Percentiles rank a stretch among this genome's conserved stretches.
phyloP scores from a whole-genome alignment of 92 coral and sea anemone species.

The Plumapathes pennacea region DNA sequence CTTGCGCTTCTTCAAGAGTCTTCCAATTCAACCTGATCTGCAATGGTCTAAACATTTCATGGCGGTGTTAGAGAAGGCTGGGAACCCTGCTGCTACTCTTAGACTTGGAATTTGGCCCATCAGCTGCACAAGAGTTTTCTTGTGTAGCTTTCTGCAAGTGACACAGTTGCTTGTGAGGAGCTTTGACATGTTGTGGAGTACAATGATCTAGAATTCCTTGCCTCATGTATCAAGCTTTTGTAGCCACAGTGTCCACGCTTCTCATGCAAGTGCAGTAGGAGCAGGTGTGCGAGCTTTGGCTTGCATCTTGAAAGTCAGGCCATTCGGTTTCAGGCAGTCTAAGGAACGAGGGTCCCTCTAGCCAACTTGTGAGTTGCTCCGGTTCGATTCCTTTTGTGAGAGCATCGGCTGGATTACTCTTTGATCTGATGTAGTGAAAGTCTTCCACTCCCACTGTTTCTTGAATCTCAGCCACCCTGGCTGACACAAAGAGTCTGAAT shows the following conservation, averaged over 20 bases:
- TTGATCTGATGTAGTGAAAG: conserved; percentile 4
- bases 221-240: conserved; percentile 41
- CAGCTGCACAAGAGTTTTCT: conserved; percentile 50
- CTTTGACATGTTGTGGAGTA: conserved; percentile 39
- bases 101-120: conserved; percentile 65
- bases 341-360: conserved; percentile 21
- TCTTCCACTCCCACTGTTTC: conserved; percentile 18
- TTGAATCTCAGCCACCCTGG: conserved; percentile 6
- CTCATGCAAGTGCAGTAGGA: conserved; percentile 40
- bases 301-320: conserved; percentile 37
- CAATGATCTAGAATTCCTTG: conserved; percentile 50
- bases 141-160: conserved; percentile 37
- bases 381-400: conserved; percentile 11
- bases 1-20: conserved; percentile 63
- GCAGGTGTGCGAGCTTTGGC: conserved; percentile 14
- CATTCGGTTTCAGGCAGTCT: conserved; percentile 35
- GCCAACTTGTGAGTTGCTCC: conserved; percentile 12
- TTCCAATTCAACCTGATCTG: conserved; percentile 34
- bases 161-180: conserved; percentile 43
- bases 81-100: conserved; percentile 46
- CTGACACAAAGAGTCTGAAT: conserved; percentile 16
- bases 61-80: conserved; percentile 24
- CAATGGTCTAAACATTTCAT: conserved; percentile 36
- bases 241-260: conserved; percentile 23
- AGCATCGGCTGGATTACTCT: conserved; percentile 9